Evolutionary conservation across 2,888 invertebrate genomes (phyloP), one percentile per base, ranked within the genome.

Genomic region (Drosophila macrospina): DNA sequence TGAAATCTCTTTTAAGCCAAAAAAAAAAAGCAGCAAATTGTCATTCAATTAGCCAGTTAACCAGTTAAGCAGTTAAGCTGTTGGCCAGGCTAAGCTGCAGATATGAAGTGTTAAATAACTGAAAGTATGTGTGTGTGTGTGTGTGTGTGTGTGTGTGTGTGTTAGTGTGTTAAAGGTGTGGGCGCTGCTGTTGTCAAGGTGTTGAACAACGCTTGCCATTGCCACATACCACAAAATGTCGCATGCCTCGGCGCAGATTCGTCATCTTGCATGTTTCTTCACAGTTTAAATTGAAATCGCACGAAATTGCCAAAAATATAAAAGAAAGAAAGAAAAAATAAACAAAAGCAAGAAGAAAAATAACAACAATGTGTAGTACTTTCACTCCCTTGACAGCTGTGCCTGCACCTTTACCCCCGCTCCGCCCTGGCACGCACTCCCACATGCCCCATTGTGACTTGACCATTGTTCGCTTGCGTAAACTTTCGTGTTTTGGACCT

Each of bases 391-490:
- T 28, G 8, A 5, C 10, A 37, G 24, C 24, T 50, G 5, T 13
- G 2, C 15, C 51, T 56, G 34, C 47, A 41, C 30, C 52, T 13
- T 20, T 1, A 3, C 30, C 20, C 13, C 41, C 45, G 5, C 26
- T 8, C 28, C 5, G 8, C 16, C 16, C 13, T 1, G 6, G 15
- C 4, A 6, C 32, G 41, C 30, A 41, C 36, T 8, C 51, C 45
- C 44, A 39, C 47, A n/a, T 13, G 13, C n/a, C 32, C n/a, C 52
- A 47, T 50, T 50, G 32, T 42, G 39, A 39, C 61, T 41, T 68
- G 70, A 42, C 69, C 80, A 69, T 73, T 62, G 68, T 59, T 16
- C 54, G 65, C 84, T 83, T 88, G 84, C 86, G 80, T 86, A 88
- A 84, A 88, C 56, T 69, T 73, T 85, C 70, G 85, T 85, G 85